Conservation (phyloP, 2,113 vertebrate species). For the Neopipo cinnamomea region DNA sequence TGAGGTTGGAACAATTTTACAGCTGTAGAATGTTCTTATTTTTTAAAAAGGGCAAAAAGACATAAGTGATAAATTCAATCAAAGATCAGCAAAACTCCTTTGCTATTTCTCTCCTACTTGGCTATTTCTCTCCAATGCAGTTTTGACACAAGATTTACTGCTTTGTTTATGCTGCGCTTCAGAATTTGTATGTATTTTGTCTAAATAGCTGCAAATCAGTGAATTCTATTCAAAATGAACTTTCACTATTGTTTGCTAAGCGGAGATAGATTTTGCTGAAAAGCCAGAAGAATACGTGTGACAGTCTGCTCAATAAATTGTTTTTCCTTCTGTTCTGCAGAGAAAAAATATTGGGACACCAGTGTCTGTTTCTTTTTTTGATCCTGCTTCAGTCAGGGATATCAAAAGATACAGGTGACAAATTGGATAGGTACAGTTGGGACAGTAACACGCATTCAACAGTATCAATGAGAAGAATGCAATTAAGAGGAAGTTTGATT, state of each 20-base stretch:
- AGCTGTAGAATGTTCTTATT: background rate
- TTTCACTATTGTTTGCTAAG: background rate
- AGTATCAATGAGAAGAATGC: background rate
- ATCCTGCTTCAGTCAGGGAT: background rate
- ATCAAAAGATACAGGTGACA: background rate
- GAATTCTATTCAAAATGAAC: background rate
- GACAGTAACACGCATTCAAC: background rate
- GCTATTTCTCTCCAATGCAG: background rate
- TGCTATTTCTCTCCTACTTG: background rate
- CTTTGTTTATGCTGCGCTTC: background rate
- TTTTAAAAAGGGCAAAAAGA: background rate
- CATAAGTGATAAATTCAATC: background rate
- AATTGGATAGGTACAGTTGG: background rate
- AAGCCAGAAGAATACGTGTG: background rate
- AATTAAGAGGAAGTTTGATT: background rate
- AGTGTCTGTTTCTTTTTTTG: background rate
- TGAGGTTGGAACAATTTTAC: rapidly evolving
- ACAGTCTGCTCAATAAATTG: background rate
- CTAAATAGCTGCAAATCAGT: background rate
- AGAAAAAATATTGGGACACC: background rate
- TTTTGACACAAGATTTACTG: background rate
- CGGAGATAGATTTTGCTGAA: background rate
- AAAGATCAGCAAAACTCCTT: background rate
- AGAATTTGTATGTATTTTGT: background rate
- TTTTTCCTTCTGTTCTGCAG: background rate